These are phyloP conservation scores for Chlorodrepanis virens DNA, from an alignment of 2,113 vertebrate genomes.

Conservation along the genomic window DNA sequence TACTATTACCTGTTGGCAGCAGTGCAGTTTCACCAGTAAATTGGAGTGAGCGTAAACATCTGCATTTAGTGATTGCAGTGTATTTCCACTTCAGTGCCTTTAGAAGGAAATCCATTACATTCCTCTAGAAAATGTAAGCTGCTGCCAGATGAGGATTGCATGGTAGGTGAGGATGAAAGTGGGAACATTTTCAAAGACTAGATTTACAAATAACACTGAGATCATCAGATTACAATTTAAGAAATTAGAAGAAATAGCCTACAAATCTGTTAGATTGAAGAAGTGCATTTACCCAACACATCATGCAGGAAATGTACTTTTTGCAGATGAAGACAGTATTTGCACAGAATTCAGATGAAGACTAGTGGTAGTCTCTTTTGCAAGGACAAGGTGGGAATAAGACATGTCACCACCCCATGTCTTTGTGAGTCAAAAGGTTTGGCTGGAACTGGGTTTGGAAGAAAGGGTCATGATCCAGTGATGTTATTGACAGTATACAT, in stretches of 20 bases:
- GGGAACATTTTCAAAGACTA: neutral
- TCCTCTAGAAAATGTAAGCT: neutral
- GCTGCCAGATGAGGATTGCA: neutral
- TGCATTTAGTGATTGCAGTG: neutral
- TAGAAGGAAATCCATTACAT: neutral
- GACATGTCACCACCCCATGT: accelerated
- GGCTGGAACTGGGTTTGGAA: neutral
- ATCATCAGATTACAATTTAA: neutral
- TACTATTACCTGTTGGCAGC: neutral
- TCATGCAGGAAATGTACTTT: neutral
- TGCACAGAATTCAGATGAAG: neutral
- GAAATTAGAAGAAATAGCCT: neutral
- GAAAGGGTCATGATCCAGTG: neutral
- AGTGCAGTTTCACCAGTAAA: neutral
- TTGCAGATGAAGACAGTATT: neutral
- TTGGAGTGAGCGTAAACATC: neutral
- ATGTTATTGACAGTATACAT: neutral
- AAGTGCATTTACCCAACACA: neutral
- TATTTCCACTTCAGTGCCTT: neutral
- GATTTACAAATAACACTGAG: neutral
- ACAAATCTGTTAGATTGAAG: neutral
- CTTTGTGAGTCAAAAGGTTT: neutral
- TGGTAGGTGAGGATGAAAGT: neutral
- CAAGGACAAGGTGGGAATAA: neutral
- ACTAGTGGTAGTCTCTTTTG: neutral